Percentiles rank a stretch among this genome's conserved stretches.
Conservation (phyloP, 2,888 invertebrate genomes). For the Cerceris rybyensis region DNA sequence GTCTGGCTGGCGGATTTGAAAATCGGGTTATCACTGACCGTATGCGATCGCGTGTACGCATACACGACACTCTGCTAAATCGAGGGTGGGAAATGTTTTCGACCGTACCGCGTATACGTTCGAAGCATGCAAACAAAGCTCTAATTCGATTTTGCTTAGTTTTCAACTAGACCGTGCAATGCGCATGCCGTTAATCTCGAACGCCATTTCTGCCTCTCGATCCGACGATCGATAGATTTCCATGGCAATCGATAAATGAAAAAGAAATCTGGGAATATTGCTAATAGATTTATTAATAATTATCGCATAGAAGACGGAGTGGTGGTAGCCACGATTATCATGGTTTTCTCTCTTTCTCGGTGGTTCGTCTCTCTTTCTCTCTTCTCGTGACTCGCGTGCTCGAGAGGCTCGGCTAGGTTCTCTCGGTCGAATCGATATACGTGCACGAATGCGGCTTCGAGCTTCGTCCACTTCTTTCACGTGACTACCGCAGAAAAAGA, state of each 20-base stretch:
- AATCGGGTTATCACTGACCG: slow-evolving; percentile 1
- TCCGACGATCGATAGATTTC: not conserved
- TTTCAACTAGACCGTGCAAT: slow-evolving; percentile 13
- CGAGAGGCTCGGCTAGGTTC: slow-evolving; percentile 45
- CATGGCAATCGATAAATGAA: slow-evolving; percentile 18
- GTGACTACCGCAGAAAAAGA: slow-evolving; percentile 70
- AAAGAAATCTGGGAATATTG: slow-evolving; percentile 12
- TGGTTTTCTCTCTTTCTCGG: slow-evolving; percentile 18
- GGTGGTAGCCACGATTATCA: slow-evolving; percentile 33
- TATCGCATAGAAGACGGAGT: slow-evolving; percentile 29
- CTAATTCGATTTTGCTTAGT: slow-evolving; percentile 22
- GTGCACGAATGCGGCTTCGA: slow-evolving; percentile 72
- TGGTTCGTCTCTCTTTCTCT: too few relatives aligned
- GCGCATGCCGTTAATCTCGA: slow-evolving; percentile 12
- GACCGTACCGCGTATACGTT: not conserved
- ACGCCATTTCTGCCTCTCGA: too few relatives aligned
- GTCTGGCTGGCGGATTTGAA: not conserved
- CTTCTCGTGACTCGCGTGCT: slow-evolving; percentile 54
- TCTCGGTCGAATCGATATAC: slow-evolving; percentile 69
- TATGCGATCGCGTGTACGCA: not conserved
- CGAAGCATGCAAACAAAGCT: slow-evolving; percentile 11
- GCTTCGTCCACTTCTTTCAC: slow-evolving; percentile 72
- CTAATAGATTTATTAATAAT: slow-evolving; percentile 35
- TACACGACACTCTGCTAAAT: not conserved
- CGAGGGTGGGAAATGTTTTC: slow-evolving; percentile 1